Percentiles rank a stretch among this genome's conserved stretches.
phyloP scores from a whole-genome alignment of 2,113 vertebrate species.

The Casuarius casuarius region DNA sequence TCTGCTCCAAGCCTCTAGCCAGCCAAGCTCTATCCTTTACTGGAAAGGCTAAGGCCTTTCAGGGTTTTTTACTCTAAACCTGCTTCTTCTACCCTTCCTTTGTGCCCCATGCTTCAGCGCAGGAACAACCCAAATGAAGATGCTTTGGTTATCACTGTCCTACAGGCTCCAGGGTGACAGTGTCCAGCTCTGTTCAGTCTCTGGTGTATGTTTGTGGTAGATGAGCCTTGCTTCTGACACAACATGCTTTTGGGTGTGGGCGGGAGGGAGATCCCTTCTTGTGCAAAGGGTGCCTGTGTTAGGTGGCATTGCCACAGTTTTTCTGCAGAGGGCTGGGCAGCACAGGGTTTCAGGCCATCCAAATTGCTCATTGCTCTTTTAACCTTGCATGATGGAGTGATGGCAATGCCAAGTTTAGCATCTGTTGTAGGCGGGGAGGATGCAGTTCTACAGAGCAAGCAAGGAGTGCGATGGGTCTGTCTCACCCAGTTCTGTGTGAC shows the following conservation, averaged over 20 bases:
- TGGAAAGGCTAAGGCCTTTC: neutral
- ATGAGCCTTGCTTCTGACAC: neutral
- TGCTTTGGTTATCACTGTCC: neutral
- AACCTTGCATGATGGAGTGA: neutral
- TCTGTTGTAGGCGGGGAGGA: neutral
- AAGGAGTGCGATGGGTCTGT: too few relatives aligned
- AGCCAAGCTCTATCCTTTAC: neutral
- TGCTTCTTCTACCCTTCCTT: neutral
- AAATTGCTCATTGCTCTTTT: neutral
- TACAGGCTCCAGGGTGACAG: neutral
- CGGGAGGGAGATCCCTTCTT: neutral
- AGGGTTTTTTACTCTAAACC: neutral
- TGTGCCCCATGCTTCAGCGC: neutral
- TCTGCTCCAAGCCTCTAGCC: neutral
- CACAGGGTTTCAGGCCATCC: neutral
- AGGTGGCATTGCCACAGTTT: neutral
- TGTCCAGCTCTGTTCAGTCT: accelerated
- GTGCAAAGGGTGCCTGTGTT: accelerated
- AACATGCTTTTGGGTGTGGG: neutral
- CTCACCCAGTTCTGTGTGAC: neutral
- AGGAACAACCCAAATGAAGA: neutral
- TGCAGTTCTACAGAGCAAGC: too few relatives aligned
- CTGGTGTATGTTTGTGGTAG: neutral
- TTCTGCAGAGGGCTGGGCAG: neutral
- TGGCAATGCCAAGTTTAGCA: neutral